Evolutionary conservation across 1,140 invertebrate genomes (phyloP), one percentile per base, ranked within the genome.

Genomic region (Listronotus oregonensis): DNA sequence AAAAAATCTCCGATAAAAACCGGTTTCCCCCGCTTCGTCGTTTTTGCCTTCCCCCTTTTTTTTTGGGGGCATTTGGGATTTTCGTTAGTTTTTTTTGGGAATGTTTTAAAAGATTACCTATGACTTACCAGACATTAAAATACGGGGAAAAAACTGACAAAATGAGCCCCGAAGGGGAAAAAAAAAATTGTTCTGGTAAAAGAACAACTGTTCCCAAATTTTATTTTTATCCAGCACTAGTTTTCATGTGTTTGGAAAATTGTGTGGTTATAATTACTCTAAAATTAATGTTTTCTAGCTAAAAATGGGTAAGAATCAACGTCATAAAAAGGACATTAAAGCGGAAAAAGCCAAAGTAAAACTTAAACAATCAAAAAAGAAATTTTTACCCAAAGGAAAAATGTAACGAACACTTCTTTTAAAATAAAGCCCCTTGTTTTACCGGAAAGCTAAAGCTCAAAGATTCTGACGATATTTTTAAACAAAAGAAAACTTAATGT

Each of bases 391-490:
- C 0, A 92, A 90, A 80, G 89, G 90, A 11, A 88, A 44, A 96
- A 96, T 84, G 85, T 92, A 3, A 96, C 93, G 0, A 87, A 94
- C 75, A 90, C 91, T 0, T 86, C 88, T 71, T 96, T 96, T 74
- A 95, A 94, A 86, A 85, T 94, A 1, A 90, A 91, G 71, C 91
- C 93, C 75, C 94, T 97, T 69, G 80, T 93, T 8, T 85, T 96
- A 40, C 84, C 84, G 58, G 86, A 90, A 72, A 95, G 74, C 78
- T 94, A 0, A 89, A 87, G 72, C 83, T 85, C 46, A 83, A 86
- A 56, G 78, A 80, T 61, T 79, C 82, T 32, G 77, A 81, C 3
- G 85, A 87, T 71, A 85, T 87, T 34, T n/a, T 80, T 90, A 27
- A 90, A 89, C 21, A 86, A 84, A 59, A 84, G 88, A 51, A 92